phyloP scores from a whole-genome alignment of 92 coral and sea anemone species.

The Actinostola sp. region DNA sequence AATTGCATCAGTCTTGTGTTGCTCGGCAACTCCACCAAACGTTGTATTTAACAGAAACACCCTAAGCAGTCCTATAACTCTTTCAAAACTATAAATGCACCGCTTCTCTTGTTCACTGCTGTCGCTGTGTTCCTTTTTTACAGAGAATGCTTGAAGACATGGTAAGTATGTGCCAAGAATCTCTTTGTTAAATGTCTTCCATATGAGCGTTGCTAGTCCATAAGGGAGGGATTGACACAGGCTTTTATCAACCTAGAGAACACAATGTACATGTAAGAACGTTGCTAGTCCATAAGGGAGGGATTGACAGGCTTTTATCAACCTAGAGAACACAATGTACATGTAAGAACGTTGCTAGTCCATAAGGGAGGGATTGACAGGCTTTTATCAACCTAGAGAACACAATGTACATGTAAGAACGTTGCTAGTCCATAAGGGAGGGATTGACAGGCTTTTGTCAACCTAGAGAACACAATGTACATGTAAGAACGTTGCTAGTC shows the following conservation, averaged over 20 bases:
- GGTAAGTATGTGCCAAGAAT: conserved; percentile 29
- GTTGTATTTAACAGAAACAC: conserved; percentile 58
- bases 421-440: too few relatives aligned
- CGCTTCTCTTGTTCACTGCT: conserved; percentile 1
- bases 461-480: too few relatives aligned
- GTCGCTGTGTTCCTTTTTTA: not conserved
- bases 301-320: too few relatives aligned
- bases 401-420: too few relatives aligned
- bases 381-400: too few relatives aligned
- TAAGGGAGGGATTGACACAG: conserved; percentile 51
- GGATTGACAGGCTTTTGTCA: too few relatives aligned
- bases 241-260: conserved; percentile 42
- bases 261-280: too few relatives aligned
- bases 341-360: too few relatives aligned
- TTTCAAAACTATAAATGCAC: conserved; percentile 22
- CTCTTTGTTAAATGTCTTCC: conserved; percentile 55
- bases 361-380: too few relatives aligned
- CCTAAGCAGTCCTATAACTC: conserved; percentile 47
- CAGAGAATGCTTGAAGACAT: not conserved
- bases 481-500: too few relatives aligned
- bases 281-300: too few relatives aligned
- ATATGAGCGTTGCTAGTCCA: conserved; percentile 47
- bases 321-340: too few relatives aligned
- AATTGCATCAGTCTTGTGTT: conserved; percentile 42
- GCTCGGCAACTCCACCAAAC: conserved; percentile 72